Evolutionary conservation across 2,888 invertebrate species (phyloP).

Genomic region (Anodontia alba): DNA sequence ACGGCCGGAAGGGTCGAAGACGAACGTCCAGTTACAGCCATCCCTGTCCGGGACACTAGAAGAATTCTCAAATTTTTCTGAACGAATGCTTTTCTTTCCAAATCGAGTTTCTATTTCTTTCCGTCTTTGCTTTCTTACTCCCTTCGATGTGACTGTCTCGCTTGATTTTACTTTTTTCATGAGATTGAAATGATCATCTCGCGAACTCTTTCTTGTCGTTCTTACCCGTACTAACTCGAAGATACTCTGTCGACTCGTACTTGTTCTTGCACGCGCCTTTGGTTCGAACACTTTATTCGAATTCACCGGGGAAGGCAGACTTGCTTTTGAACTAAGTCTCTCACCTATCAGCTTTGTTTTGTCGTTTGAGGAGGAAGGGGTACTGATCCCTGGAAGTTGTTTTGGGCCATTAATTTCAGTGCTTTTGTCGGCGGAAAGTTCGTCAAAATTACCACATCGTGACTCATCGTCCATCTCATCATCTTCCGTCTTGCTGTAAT

Average conservation of each 20-base stretch:
- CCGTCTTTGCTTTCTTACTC: conserved; percentile 85
- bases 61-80: conserved; percentile 79
- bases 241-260: conserved; percentile 88
- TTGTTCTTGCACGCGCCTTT: conserved; percentile 81
- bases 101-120: conserved; percentile 85
- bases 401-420: conserved; percentile 87
- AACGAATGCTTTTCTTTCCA: conserved; percentile 80
- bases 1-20: conserved; percentile 98
- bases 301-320: conserved; percentile 84
- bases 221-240: conserved; percentile 92
- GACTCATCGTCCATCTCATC: conserved; percentile 87
- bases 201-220: conserved; percentile 88
- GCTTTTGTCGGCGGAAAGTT: conserved; percentile 36
- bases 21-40: conserved; percentile 91
- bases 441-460: conserved; percentile 37
- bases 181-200: conserved; percentile 86
- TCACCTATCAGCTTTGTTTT: conserved; percentile 84
- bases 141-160: conserved; percentile 87
- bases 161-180: conserved; percentile 88
- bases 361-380: conserved; percentile 62
- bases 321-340: conserved; percentile 87
- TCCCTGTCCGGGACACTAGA: conserved; percentile 87
- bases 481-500: conserved; percentile 84
- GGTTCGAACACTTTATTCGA: conserved; percentile 82
- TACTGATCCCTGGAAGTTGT: conserved; percentile 86